Evolutionary conservation across 2,113 vertebrate species (phyloP).

Genomic region (Anolis sagrei): DNA sequence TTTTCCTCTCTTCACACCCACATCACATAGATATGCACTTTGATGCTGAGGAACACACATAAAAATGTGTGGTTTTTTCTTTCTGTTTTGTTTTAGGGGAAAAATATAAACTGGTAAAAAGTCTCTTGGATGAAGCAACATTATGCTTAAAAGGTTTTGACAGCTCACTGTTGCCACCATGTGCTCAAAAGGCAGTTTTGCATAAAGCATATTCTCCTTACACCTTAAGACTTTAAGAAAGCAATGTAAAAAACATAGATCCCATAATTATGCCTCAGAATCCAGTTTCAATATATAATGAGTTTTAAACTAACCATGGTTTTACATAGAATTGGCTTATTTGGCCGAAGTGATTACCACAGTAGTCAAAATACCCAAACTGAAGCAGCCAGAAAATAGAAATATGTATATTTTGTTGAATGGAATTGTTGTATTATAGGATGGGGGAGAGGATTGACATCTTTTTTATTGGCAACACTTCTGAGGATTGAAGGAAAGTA

Average conservation of each 20-base stretch:
- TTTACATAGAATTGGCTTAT: background rate
- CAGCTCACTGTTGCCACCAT: conserved; percentile 63
- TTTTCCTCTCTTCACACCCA: conserved; percentile 21
- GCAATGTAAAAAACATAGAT: background rate
- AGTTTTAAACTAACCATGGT: background rate
- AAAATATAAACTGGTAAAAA: background rate
- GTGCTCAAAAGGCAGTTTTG: conserved; percentile 55
- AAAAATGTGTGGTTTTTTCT: background rate
- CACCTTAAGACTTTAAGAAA: too few relatives aligned
- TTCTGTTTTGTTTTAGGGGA: background rate
- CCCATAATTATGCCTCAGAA: background rate
- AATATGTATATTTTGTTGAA: background rate
- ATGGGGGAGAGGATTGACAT: background rate
- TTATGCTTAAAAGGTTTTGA: background rate
- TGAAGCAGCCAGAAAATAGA: background rate
- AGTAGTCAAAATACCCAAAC: background rate
- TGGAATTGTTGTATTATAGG: background rate
- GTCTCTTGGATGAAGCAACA: conserved; percentile 2
- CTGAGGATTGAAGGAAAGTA: background rate
- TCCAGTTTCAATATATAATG: background rate
- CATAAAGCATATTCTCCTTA: conserved; percentile 11
- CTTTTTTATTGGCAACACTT: background rate
- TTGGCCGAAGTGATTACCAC: background rate
- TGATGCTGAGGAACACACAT: accelerated
- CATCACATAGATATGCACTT: conserved; percentile 2